Evolutionary conservation across 2,113 vertebrate species (phyloP).

Genomic region (Hydrochoerus hydrochaeris): DNA sequence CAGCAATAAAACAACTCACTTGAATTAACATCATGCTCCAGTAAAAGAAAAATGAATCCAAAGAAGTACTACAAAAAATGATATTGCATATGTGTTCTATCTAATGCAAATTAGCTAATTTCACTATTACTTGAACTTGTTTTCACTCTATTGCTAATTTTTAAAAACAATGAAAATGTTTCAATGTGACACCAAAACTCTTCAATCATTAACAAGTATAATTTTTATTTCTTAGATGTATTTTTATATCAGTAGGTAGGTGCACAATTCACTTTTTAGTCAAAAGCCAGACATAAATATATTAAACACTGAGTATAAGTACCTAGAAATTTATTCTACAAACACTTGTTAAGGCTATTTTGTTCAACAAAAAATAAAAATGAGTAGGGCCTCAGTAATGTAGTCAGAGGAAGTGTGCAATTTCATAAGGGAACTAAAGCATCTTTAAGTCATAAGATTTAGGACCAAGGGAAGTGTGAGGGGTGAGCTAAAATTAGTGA

Average conservation of each 20-base stretch:
- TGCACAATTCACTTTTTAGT: not conserved
- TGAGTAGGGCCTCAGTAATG: not conserved
- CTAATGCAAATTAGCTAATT: not conserved
- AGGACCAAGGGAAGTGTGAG: not conserved
- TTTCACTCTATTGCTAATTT: not conserved
- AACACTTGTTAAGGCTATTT: not conserved
- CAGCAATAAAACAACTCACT: slow-evolving; percentile 28
- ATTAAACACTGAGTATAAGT: not conserved
- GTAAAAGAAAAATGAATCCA: slow-evolving; percentile 19
- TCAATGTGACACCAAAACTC: not conserved
- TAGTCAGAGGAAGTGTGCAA: not conserved
- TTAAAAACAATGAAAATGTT: slow-evolving; percentile 18
- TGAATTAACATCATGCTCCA: not conserved
- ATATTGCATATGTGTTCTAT: not conserved
- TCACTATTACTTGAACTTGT: not conserved
- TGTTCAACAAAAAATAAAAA: not conserved
- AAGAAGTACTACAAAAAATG: not conserved
- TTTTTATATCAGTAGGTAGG: not conserved
- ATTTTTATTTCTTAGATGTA: not conserved
- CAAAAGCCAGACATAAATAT: not conserved
- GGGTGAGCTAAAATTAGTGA: not conserved
- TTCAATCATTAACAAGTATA: not conserved
- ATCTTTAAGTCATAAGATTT: not conserved
- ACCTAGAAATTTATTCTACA: not conserved
- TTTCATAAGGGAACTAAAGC: not conserved